Percentiles rank a stretch among this genome's conserved stretches.
Conservation (phyloP, 2,888 invertebrate species). For the Microctonus aethiopoides region DNA sequence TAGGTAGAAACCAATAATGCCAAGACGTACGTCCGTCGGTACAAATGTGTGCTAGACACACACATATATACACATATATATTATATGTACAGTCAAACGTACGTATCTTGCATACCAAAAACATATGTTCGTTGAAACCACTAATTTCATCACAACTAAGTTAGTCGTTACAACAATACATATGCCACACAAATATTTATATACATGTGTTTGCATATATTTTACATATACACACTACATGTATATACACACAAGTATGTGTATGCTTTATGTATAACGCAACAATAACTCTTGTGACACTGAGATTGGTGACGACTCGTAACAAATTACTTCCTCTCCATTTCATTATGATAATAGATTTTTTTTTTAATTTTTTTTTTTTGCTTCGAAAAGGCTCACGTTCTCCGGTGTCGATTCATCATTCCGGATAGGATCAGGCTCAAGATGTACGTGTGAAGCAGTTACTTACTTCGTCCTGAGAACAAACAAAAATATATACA, state of each 20-base stretch:
- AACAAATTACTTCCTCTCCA: neutral
- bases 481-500: constrained; percentile 64
- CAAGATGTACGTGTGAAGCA: constrained; percentile 47
- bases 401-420: constrained; percentile 49
- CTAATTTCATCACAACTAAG: constrained; percentile 62
- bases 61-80: neutral
- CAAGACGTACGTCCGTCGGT: constrained; percentile 59
- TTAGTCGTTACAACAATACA: constrained; percentile 59
- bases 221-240: neutral
- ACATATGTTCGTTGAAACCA: constrained; percentile 51
- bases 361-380: neutral
- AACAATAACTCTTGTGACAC: neutral
- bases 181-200: neutral
- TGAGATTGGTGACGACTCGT: constrained; percentile 2
- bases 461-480: constrained; percentile 68
- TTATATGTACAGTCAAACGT: too few relatives aligned
- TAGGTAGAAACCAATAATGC: constrained; percentile 64
- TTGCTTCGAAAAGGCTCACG: constrained; percentile 54
- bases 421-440: constrained; percentile 32
- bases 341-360: constrained; percentile 5
- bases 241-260: too few relatives aligned
- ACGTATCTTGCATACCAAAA: constrained; percentile 8
- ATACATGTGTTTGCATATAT: neutral
- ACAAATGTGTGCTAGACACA: constrained; percentile 39
- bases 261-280: neutral